These are phyloP conservation scores for Willisornis vidua DNA, from an alignment of 2,113 vertebrate species.

Conservation along the genomic window DNA sequence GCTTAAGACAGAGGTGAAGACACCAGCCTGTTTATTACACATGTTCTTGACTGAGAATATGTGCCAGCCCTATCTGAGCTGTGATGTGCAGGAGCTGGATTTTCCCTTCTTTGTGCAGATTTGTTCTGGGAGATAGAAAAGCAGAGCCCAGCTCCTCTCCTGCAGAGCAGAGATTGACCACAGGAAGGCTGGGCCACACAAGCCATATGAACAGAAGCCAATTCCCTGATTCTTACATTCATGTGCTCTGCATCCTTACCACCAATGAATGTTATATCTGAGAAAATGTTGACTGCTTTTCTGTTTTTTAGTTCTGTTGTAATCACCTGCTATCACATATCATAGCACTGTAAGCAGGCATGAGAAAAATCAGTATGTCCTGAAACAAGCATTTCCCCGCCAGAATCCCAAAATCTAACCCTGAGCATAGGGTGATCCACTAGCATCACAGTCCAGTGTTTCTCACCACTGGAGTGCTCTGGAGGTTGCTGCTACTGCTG, in stretches of 20 bases:
- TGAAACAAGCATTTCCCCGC: background rate
- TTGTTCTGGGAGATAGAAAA: background rate
- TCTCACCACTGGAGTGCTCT: background rate
- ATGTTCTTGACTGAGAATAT: background rate
- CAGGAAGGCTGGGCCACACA: background rate
- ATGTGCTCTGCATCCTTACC: background rate
- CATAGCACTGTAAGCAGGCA: background rate
- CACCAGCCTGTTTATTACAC: background rate
- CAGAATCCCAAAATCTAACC: background rate
- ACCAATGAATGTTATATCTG: background rate
- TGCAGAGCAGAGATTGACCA: rapidly evolving
- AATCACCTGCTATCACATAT: rapidly evolving
- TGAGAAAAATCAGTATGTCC: background rate
- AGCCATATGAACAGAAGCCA: background rate
- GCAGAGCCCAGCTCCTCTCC: background rate
- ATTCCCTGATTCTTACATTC: background rate
- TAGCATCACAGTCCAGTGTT: background rate
- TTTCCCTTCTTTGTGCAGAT: background rate
- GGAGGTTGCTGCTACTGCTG: background rate
- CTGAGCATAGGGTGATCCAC: background rate
- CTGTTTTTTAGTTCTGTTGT: background rate
- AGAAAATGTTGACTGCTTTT: background rate
- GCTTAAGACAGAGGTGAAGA: background rate
- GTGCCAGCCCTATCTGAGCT: background rate
- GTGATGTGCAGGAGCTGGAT: background rate